These are phyloP conservation scores for Diglossa brunneiventris DNA, from an alignment of 2,113 vertebrate species.

Conservation along the genomic window DNA sequence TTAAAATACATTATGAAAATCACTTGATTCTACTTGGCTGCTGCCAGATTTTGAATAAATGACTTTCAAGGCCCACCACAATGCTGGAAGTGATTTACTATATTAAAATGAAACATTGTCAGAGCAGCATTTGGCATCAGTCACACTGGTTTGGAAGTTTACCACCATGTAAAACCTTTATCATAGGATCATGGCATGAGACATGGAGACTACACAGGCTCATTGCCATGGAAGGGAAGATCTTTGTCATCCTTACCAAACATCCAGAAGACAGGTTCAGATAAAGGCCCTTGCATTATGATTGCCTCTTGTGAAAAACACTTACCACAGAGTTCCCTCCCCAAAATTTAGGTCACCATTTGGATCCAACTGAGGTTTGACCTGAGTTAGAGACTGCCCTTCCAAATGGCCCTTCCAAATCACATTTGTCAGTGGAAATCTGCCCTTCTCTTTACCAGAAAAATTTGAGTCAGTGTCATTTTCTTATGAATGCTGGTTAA, in stretches of 20 bases:
- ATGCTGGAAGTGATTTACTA: constrained; percentile 22
- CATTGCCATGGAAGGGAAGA: not conserved
- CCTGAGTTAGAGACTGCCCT: not conserved
- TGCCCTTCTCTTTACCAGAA: not conserved
- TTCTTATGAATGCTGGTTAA: not conserved
- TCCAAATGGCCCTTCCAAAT: not conserved
- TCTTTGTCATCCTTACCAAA: not conserved
- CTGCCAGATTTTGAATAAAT: constrained; percentile 49
- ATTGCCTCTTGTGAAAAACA: not conserved
- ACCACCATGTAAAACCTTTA: not conserved
- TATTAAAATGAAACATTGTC: not conserved
- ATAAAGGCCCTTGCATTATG: not conserved
- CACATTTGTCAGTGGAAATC: not conserved
- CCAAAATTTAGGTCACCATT: not conserved
- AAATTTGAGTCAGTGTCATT: not conserved
- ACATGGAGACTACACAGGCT: not conserved
- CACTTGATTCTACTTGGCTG: constrained; percentile 21
- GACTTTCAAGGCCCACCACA: not conserved
- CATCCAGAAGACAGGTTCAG: not conserved
- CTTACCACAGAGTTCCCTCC: not conserved
- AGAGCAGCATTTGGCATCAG: not conserved
- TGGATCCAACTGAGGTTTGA: not conserved
- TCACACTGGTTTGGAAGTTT: not conserved
- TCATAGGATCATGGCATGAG: not conserved
- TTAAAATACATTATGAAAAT: constrained; percentile 67